These are phyloP conservation scores for Indri indri DNA, from an alignment of 2,113 vertebrate species.

Conservation along the genomic window DNA sequence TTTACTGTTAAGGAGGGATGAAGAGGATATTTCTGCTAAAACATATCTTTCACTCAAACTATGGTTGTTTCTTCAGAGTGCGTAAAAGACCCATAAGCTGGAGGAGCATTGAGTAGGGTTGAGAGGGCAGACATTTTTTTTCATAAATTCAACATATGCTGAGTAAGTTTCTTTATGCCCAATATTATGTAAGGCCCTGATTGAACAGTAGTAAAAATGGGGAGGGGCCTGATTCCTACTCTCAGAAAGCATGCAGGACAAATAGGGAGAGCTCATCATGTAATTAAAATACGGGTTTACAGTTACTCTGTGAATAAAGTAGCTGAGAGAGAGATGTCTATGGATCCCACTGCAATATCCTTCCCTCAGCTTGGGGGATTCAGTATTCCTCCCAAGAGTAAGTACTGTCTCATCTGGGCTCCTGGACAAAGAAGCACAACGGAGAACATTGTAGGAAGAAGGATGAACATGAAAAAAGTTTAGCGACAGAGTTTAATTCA, in stretches of 20 bases:
- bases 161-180: neutral
- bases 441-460: neutral
- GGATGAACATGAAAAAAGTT: neutral
- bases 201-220: neutral
- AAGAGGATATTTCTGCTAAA: neutral
- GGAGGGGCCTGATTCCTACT: neutral
- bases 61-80: neutral
- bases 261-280: neutral
- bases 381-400: neutral
- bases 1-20: neutral
- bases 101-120: neutral
- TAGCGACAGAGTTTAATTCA: neutral
- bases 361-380: neutral
- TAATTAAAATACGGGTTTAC: neutral
- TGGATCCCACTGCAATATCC: neutral
- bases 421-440: neutral
- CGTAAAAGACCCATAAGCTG: neutral
- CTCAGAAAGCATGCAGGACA: neutral
- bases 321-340: neutral
- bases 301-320: neutral
- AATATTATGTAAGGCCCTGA: neutral
- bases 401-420: neutral
- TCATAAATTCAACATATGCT: neutral
- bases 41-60: neutral
- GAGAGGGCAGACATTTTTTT: neutral